A percentile compares a stretch with the other conserved stretches of the same genome.
phyloP scores from a whole-genome alignment of 2,113 vertebrate genomes.

The Hyaena hyaena region DNA sequence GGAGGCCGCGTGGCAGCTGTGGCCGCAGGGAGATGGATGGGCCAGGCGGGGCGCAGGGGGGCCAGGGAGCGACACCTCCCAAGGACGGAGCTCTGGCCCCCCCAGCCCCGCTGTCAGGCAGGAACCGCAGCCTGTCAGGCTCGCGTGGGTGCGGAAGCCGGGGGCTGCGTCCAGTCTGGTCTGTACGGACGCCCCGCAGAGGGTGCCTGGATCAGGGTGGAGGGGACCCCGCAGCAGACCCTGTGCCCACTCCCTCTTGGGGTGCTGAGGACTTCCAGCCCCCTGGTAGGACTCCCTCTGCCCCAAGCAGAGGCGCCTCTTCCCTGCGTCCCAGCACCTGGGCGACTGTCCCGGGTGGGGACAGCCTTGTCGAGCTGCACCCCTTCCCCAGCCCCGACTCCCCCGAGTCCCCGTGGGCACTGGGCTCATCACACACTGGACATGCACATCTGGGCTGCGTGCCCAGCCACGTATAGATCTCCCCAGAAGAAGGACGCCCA shows the following conservation, averaged over 20 bases:
- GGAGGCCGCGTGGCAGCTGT: slow-evolving; percentile 28
- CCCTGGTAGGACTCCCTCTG: not conserved
- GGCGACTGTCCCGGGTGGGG: not conserved
- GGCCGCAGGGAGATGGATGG: slow-evolving; percentile 75
- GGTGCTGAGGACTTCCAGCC: not conserved
- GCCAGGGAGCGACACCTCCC: rapidly evolving
- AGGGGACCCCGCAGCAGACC: not conserved
- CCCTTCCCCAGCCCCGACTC: not conserved
- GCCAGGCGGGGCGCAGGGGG: not conserved
- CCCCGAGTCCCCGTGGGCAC: no score
- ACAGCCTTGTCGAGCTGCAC: not conserved
- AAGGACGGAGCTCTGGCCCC: not conserved
- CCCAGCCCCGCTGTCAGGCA: not conserved
- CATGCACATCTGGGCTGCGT: not conserved
- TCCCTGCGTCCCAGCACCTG: not conserved
- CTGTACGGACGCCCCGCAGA: rapidly evolving
- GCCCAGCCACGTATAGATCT: not conserved
- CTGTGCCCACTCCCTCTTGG: rapidly evolving
- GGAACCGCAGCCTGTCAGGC: rapidly evolving
- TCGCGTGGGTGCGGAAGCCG: rapidly evolving
- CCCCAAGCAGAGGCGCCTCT: not conserved
- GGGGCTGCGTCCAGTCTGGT: not conserved
- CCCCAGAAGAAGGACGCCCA: not conserved
- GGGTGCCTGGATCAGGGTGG: not conserved
- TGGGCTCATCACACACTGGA: not conserved